phyloP scores from a whole-genome alignment of 1,140 invertebrate species.

The Spodoptera litura region DNA sequence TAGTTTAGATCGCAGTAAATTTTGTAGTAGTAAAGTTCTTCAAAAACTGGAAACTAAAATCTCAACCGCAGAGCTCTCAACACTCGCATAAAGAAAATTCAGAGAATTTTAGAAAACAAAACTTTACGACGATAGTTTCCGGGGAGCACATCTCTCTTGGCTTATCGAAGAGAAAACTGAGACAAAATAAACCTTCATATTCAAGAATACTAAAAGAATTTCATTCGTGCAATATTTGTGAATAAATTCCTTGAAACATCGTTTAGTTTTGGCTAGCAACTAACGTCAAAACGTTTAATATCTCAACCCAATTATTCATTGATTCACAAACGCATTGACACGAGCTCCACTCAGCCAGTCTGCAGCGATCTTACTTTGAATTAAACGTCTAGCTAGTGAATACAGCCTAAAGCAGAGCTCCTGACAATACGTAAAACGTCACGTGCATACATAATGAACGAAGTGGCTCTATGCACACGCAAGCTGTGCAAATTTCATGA shows the following conservation, averaged over 20 bases:
- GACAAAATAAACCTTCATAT: neutral
- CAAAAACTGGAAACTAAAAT: constrained; percentile 4
- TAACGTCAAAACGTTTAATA: neutral
- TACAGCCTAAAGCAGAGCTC: constrained; percentile 31
- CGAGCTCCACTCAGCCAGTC: neutral
- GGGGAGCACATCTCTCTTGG: neutral
- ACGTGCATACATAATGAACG: constrained; percentile 41
- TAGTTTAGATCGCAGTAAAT: too few species aligned
- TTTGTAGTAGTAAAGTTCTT: constrained; percentile 21
- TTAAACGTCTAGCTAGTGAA: neutral
- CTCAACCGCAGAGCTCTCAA: neutral
- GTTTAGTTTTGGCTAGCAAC: neutral
- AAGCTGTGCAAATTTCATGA: constrained; percentile 40
- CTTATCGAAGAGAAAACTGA: constrained; percentile 21
- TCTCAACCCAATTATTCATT: constrained; percentile 17
- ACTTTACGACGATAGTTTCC: neutral
- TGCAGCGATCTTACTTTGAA: constrained; percentile 17
- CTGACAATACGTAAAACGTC: constrained; percentile 34
- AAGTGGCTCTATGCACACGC: constrained; percentile 33
- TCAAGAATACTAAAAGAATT: neutral
- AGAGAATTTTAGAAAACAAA: constrained; percentile 36
- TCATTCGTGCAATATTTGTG: too few species aligned
- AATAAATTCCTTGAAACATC: too few species aligned
- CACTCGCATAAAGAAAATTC: constrained; percentile 14
- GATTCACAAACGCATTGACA: constrained; percentile 24